phyloP scores from a whole-genome alignment of 2,113 vertebrate species.

The Ceyx margarethae region DNA sequence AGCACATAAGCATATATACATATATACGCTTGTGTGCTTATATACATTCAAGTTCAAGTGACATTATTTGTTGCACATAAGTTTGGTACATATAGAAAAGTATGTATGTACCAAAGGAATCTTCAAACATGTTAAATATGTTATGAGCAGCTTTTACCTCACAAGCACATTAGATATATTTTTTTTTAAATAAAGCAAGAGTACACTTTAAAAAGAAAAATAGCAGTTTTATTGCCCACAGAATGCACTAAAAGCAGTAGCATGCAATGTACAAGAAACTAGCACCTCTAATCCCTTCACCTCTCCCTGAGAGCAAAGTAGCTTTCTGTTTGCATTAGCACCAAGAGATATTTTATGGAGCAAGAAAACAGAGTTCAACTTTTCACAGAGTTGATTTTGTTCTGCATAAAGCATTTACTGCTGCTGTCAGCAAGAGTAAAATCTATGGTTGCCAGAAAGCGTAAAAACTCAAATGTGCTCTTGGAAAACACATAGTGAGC shows the following conservation, averaged over 20 bases:
- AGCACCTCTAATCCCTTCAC: constrained; percentile 17
- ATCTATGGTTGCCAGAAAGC: constrained; percentile 66
- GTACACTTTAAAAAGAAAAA: neutral
- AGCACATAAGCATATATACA: neutral
- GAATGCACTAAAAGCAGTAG: constrained; percentile 18
- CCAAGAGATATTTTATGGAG: constrained; percentile 48
- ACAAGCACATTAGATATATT: neutral
- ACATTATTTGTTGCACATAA: neutral
- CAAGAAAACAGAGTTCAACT: constrained; percentile 63
- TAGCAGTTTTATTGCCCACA: neutral
- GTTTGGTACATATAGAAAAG: neutral
- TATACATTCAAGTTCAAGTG: neutral
- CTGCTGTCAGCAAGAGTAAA: constrained; percentile 66
- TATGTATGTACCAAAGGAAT: neutral
- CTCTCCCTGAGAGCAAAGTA: constrained; percentile 26
- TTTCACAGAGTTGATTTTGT: constrained; percentile 60
- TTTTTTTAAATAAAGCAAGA: neutral
- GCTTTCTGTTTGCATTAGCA: constrained; percentile 55
- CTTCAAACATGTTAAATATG: neutral
- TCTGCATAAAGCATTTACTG: constrained; percentile 66
- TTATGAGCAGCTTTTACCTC: neutral
- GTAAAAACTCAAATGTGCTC: constrained; percentile 48
- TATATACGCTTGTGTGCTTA: no score
- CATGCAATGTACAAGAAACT: neutral
- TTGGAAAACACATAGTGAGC: constrained; percentile 42